Conservation (phyloP, 2,888 invertebrate species). For the Heliconius ethilla region DNA sequence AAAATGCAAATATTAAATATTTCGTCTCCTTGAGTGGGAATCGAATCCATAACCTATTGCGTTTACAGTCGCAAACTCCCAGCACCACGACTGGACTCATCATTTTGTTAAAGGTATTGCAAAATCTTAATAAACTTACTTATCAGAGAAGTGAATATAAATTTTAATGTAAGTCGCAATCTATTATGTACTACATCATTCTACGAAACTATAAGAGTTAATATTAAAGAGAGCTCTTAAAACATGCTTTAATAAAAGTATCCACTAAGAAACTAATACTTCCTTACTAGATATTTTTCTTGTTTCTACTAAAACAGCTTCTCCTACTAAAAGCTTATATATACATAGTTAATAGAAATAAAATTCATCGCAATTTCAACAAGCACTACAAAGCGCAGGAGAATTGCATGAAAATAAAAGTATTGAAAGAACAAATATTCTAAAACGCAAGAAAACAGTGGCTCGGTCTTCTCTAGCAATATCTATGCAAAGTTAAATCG, state of each 20-base stretch:
- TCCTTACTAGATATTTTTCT: neutral
- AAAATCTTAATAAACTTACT: neutral
- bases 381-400: slow-evolving; percentile 19
- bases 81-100: no score
- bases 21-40: no score
- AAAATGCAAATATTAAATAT: no score
- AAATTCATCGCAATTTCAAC: slow-evolving; percentile 21
- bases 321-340: slow-evolving; percentile 3
- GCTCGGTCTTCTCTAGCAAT: slow-evolving; percentile 36
- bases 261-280: neutral
- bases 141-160: neutral
- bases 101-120: no score
- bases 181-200: neutral
- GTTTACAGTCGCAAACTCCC: no score
- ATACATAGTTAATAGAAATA: slow-evolving; percentile 20
- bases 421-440: slow-evolving; percentile 34
- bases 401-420: slow-evolving; percentile 25
- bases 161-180: neutral
- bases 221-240: slow-evolving; percentile 4
- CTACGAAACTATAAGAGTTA: neutral
- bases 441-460: slow-evolving; percentile 37
- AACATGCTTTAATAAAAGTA: neutral
- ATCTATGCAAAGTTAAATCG: slow-evolving; percentile 45
- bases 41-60: no score
- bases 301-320: neutral